Evolutionary conservation across 2,797 vertebrate genomes (phyloP).

Genomic region (Staurois parvus): DNA sequence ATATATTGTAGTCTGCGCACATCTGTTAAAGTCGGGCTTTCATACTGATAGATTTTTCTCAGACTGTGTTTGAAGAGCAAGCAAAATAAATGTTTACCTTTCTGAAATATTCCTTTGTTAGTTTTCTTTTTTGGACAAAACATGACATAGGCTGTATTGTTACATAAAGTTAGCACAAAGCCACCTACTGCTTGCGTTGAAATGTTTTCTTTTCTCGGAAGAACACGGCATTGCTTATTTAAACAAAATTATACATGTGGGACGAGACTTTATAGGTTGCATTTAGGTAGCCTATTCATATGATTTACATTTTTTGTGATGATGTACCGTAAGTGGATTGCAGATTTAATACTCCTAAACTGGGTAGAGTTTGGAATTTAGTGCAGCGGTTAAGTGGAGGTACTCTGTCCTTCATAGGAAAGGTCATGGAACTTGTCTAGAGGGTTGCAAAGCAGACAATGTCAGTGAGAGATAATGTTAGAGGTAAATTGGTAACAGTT

Average conservation of each 20-base stretch:
- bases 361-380: too few relatives aligned
- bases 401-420: too few relatives aligned
- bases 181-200: neutral
- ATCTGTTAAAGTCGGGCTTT: slow-evolving; percentile 21
- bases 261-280: too few relatives aligned
- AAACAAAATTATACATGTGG: neutral
- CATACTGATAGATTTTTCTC: slow-evolving; percentile 12
- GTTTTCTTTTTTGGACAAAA: slow-evolving; percentile 13
- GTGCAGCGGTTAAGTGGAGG: too few relatives aligned
- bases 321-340: too few relatives aligned
- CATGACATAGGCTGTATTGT: slow-evolving; percentile 17
- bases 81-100: slow-evolving; percentile 21
- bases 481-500: too few relatives aligned
- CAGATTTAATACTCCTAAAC: too few relatives aligned
- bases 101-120: slow-evolving; percentile 27
- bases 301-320: too few relatives aligned
- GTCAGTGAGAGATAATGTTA: too few relatives aligned
- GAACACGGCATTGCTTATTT: neutral
- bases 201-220: neutral
- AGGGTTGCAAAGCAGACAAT: too few relatives aligned
- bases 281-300: too few relatives aligned
- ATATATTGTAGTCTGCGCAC: neutral
- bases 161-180: slow-evolving; percentile 6
- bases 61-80: neutral
- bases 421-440: too few relatives aligned